Evolutionary conservation across 2,888 invertebrate species (phyloP), one percentile per base, ranked within the genome.

Genomic region (Cyaniris semiargus): DNA sequence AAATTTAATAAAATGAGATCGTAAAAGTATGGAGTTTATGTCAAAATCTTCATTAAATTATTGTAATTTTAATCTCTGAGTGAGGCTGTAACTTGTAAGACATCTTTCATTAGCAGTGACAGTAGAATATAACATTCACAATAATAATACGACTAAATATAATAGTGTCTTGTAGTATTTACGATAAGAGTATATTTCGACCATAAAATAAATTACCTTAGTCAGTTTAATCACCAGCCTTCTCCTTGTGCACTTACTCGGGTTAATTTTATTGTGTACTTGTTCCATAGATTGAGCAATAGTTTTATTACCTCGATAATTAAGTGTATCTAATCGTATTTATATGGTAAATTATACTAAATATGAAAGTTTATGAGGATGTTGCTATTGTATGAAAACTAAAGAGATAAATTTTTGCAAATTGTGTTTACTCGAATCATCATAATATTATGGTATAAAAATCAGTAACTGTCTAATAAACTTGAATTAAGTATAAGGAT

Each of bases 191-290:
- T 66, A 66, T 15, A 5, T 15, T 27, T 66, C 23, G 66, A 13
- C 66, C 66, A 31, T 66, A 66, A 66, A 27, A 15, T 66, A 27
- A 21, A 15, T 66, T 15, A 66, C 15, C 4, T 23, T 31, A 31
- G 15, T 31, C 66, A 66, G 15, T 6, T 27, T 31, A 66, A 27
- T 66, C 66, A 66, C 18, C 6, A 13, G 27, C 27, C 27, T 31
- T 27, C 15, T 5, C 5, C 13, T 31, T 23, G 13, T 27, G 27
- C 27, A 18, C 44, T 76, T 60, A 66, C 76, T 27, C 23, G 15
- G 66, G 76, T 79, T 78, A 80, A 77, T 80, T 83, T 83, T 84
- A 86, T 86, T 87, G 85, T 87, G 78, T 53, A 21, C 21, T 21
- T n/a, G 58, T 58, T 58, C 21, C 21, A 8, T 8, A 21, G 23